Conservation (phyloP, 2,113 vertebrate species). For the Dasyornis broadbenti region DNA sequence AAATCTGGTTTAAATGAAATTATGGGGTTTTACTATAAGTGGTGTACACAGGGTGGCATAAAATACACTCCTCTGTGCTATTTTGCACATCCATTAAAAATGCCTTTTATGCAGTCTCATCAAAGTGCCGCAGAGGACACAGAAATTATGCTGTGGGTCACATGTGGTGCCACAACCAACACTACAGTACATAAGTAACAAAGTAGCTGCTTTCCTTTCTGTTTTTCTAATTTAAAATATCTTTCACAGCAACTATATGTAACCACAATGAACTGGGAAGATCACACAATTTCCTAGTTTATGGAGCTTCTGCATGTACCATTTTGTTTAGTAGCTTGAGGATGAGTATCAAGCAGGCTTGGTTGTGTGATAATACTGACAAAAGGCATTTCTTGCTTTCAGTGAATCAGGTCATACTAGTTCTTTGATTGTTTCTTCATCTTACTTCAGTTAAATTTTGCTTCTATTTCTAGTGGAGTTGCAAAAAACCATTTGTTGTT, state of each 20-base stretch:
- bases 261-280: not conserved
- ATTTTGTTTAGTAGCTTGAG: not conserved
- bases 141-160: not conserved
- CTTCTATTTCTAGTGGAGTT: not conserved
- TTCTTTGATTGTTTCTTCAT: not conserved
- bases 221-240: not conserved
- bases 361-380: not conserved
- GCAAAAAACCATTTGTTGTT: not conserved
- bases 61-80: not conserved
- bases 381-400: not conserved
- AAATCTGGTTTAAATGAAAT: not conserved
- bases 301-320: fast-evolving
- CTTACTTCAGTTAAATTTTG: not conserved
- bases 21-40: not conserved
- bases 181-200: not conserved
- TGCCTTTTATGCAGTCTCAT: not conserved
- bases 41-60: not conserved
- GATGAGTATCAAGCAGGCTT: not conserved
- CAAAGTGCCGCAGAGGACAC: not conserved
- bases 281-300: not conserved
- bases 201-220: not conserved
- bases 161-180: not conserved
- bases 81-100: not conserved
- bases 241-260: not conserved
- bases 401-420: not conserved